phyloP scores from a whole-genome alignment of 2,113 vertebrate genomes.

The Salminus brasiliensis region DNA sequence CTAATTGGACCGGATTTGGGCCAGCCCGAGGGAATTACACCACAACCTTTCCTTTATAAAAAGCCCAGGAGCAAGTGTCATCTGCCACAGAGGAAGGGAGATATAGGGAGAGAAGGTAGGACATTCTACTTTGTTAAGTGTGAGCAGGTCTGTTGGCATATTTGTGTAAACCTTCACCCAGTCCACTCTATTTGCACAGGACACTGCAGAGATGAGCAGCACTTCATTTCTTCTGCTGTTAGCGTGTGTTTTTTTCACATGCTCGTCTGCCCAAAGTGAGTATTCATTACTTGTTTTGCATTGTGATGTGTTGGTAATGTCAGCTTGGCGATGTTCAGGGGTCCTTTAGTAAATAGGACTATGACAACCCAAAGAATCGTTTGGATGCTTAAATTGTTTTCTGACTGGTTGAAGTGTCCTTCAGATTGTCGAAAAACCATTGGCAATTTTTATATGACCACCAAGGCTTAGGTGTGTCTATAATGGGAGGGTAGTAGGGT shows the following conservation, averaged over 20 bases:
- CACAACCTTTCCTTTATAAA: conserved; percentile 34
- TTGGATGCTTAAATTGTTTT: no score
- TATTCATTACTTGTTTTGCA: not conserved
- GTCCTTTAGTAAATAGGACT: no score
- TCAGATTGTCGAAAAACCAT: no score
- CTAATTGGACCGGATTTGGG: conserved; percentile 28
- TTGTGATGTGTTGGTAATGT: not conserved
- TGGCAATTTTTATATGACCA: no score
- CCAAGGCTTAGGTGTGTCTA: no score
- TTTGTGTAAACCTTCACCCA: not conserved
- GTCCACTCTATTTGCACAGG: not conserved
- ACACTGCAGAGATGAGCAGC: conserved; percentile 34
- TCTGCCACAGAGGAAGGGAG: not conserved
- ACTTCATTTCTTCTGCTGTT: conserved; percentile 41
- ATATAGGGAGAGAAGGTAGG: conserved; percentile 19
- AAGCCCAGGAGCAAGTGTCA: not conserved
- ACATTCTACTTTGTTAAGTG: not conserved
- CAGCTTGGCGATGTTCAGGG: no score
- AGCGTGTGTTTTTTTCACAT: conserved; percentile 16
- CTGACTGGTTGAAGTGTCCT: no score
- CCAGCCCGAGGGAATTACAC: conserved; percentile 9
- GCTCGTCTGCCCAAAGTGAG: conserved; percentile 51
- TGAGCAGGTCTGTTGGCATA: not conserved
- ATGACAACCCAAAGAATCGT: no score
- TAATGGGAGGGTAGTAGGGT: no score